Evolutionary conservation across 92 coral and sea anemone species (phyloP).

Genomic region (Parazoanthus atlanticus): DNA sequence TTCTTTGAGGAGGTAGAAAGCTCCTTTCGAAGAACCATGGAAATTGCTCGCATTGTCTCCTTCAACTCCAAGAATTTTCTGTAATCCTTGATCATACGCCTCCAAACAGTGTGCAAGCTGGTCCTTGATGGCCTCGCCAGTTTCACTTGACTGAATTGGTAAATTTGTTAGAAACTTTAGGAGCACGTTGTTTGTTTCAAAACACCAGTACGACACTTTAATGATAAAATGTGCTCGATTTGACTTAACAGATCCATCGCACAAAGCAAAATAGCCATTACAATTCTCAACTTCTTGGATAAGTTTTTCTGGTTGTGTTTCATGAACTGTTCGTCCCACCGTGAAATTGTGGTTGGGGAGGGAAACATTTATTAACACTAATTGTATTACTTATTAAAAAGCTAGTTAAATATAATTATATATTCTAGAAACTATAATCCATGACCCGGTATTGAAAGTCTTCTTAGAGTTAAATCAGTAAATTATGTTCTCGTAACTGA

Average conservation of each 20-base stretch:
- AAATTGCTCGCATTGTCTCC: neutral
- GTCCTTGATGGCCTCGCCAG: neutral
- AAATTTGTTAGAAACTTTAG: neutral
- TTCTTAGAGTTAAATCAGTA: too few species aligned
- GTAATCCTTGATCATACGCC: neutral
- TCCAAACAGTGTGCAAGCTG: neutral
- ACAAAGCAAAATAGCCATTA: neutral
- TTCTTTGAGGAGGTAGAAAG: neutral
- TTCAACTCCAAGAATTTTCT: neutral
- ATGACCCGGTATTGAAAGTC: too few species aligned
- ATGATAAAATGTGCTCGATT: neutral
- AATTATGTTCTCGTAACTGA: too few species aligned
- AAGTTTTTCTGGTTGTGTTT: neutral
- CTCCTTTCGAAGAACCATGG: neutral
- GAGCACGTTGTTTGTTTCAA: neutral
- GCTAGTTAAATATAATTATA: too few species aligned
- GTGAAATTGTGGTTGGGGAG: neutral
- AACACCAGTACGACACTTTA: neutral
- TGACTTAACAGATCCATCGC: neutral
- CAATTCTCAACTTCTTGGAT: neutral
- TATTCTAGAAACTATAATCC: too few species aligned
- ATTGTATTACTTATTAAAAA: too few species aligned
- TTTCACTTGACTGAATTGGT: neutral
- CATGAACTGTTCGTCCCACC: neutral
- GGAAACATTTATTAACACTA: too few species aligned